A percentile compares a stretch with the other conserved stretches of the same genome.
Evolutionary conservation across 2,797 vertebrate genomes (phyloP).

Genomic region (Anabacerthia variegaticeps): DNA sequence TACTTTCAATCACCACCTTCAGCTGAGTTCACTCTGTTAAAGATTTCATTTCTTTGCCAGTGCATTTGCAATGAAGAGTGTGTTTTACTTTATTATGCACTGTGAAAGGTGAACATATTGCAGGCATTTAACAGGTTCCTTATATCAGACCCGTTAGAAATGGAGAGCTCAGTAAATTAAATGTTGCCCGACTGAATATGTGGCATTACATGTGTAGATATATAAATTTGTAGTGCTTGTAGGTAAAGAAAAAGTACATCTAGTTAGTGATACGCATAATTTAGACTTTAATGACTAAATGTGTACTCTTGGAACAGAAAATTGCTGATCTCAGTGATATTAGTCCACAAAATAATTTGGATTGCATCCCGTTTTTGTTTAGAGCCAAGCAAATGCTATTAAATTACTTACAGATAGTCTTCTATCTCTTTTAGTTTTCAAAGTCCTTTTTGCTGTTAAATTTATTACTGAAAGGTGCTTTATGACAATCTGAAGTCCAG

Average conservation of each 20-base stretch:
- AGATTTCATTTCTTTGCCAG: constrained; percentile 15
- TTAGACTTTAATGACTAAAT: background rate
- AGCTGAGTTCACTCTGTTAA: background rate
- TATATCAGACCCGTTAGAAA: constrained; percentile 12
- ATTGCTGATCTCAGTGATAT: background rate
- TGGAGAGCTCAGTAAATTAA: background rate
- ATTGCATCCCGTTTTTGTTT: background rate
- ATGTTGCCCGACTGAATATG: background rate
- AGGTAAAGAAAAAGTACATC: background rate
- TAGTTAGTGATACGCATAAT: background rate
- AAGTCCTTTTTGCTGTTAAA: background rate
- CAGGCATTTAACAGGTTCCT: constrained; percentile 52
- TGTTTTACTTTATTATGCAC: constrained; percentile 56
- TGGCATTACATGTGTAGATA: background rate
- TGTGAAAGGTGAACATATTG: constrained; percentile 64
- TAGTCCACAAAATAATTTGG: background rate
- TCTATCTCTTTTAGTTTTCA: background rate
- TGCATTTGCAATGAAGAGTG: background rate
- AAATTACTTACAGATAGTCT: background rate
- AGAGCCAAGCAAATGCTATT: background rate
- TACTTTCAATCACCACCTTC: constrained; percentile 23
- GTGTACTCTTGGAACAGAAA: background rate
- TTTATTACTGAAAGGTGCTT: background rate
- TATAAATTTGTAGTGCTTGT: accelerated
- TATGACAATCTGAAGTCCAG: background rate